Base-by-base conservation (phyloP, 2,888 invertebrate genomes). In the Mesoligia furuncula region DNA sequence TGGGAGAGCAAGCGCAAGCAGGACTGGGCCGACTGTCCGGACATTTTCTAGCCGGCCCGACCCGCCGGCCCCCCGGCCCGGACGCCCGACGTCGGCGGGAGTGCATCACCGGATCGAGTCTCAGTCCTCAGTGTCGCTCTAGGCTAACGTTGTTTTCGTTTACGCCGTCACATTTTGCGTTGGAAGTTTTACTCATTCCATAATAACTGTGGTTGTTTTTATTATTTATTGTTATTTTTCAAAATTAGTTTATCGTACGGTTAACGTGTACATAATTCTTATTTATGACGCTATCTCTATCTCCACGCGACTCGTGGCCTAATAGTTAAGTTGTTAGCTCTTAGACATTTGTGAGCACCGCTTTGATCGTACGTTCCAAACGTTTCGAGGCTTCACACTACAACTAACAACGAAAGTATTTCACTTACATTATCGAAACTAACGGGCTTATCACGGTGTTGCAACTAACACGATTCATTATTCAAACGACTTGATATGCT, bases 11-110 rank as follows among this genome's bases (percentile, higher is more conserved):
- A 99, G 97, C 97, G 97, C 87, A 97, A 97, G 89, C 98, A 98
- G 93, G 98, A 99, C 94, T 99, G 99, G 99, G 94, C 97, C 77
- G 96, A 95, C 90, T 99, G 99, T 97, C 99, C 99, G 66, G 98
- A 99, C 95, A 99, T 99, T 94, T 99, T 98, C 97, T 98, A 96
- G 93, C 92, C 92, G 80, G 45, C 71, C 48, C 42, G 42, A 17
- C 66, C 17, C 45, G 45, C 24, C 54, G 24, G 51, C 68, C n/a
- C 39, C 15, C 4, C 39, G 65, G 39, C 65, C 8, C 66, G 45
- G 42, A 20, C 69, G 64, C 48, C 57, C 54, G 42, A 62, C 72
- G 42, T 61, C 20, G 66, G 83, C 71, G 71, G 67, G 66, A 67
- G 77, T 48, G 80, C 75, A 57, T 80, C 76, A 73, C 80, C 80